phyloP scores from a whole-genome alignment of 2,797 vertebrate species.

The Leuciscus waleckii region DNA sequence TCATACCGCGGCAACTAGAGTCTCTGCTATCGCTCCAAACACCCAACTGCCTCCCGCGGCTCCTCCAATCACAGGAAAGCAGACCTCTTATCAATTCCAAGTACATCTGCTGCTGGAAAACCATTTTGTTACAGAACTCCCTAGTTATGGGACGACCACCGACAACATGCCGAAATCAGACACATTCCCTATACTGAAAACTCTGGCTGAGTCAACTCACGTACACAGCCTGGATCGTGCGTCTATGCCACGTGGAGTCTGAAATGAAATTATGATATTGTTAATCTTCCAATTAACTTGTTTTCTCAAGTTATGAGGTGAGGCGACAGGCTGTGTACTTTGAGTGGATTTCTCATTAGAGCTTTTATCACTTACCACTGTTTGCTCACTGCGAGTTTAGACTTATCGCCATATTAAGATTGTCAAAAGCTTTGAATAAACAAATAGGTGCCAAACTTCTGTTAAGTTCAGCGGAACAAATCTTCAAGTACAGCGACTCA shows the following conservation, averaged over 20 bases:
- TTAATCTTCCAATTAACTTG: neutral
- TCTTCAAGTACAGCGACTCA: constrained; percentile 27
- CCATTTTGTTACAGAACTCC: constrained; percentile 35
- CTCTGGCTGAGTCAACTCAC: neutral
- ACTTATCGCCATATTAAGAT: neutral
- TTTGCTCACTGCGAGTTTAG: neutral
- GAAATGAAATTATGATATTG: neutral
- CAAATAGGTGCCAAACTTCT: constrained; percentile 4
- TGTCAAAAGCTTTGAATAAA: constrained; percentile 1
- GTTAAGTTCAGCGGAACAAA: constrained; percentile 7
- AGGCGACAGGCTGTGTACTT: neutral
- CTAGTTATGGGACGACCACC: constrained; percentile 3
- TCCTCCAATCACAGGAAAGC: constrained; percentile 24
- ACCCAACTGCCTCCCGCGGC: constrained; percentile 7
- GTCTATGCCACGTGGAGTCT: neutral
- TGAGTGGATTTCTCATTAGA: neutral
- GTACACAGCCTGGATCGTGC: neutral
- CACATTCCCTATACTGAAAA: neutral
- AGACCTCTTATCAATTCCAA: constrained; percentile 37
- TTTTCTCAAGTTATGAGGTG: constrained; percentile 8
- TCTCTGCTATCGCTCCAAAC: constrained; percentile 38
- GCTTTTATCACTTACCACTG: neutral
- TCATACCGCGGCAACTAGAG: neutral
- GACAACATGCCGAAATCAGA: constrained; percentile 28
- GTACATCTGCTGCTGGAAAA: constrained; percentile 37